These are phyloP conservation scores for Hypotaenidia okinawae DNA, from an alignment of 2,797 vertebrate species.

Conservation along the genomic window DNA sequence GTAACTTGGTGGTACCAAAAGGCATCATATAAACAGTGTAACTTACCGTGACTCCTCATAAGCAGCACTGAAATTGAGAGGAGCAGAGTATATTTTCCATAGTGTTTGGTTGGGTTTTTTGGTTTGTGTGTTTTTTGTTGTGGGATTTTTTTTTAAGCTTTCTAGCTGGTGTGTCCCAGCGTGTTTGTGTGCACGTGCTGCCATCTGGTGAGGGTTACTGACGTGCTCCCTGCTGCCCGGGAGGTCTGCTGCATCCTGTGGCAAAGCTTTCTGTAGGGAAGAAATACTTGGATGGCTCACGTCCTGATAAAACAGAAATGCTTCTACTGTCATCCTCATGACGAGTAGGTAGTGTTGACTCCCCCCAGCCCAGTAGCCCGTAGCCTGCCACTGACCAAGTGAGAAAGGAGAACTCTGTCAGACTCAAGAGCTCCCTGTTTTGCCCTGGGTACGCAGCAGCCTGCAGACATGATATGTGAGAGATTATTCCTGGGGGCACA, in stretches of 20 bases:
- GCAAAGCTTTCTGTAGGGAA: background rate
- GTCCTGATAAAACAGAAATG: background rate
- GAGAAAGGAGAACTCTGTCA: background rate
- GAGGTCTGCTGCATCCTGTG: background rate
- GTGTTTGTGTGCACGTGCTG: background rate
- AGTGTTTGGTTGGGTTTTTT: too few relatives aligned
- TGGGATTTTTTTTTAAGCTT: background rate
- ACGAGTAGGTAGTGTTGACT: background rate
- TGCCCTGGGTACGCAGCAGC: background rate
- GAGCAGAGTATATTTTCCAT: rapidly evolving
- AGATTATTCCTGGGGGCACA: background rate
- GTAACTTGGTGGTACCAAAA: background rate
- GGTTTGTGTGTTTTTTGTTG: background rate
- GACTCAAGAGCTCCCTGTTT: background rate
- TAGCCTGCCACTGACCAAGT: background rate
- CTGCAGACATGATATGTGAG: rapidly evolving
- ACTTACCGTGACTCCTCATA: background rate
- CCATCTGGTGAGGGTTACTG: constrained; percentile 25
- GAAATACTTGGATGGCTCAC: background rate
- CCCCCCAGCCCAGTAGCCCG: background rate
- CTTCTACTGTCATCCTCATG: background rate
- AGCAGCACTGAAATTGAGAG: background rate
- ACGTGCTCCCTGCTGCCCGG: background rate
- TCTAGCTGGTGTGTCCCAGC: rapidly evolving
- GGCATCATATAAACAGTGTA: background rate